Evolutionary conservation across 2,888 invertebrate genomes (phyloP).

Genomic region (Encarsia formosa): DNA sequence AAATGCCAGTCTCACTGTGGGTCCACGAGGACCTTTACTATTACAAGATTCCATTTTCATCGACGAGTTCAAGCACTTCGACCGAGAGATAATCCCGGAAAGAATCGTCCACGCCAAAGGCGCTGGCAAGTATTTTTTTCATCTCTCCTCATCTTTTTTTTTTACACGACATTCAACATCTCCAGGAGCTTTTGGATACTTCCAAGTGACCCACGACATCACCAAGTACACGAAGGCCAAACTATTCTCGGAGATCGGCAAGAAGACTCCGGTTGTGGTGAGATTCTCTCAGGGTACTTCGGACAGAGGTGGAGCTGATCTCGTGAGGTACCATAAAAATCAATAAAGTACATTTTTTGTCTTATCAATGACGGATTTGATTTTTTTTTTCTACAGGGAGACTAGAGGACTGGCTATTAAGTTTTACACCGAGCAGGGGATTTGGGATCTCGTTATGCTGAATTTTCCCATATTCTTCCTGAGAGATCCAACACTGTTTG

Average conservation of each 20-base stretch:
- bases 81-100: slow-evolving; percentile 91
- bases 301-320: slow-evolving; percentile 87
- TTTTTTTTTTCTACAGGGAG: slow-evolving; percentile 63
- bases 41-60: slow-evolving; percentile 79
- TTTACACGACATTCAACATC: not conserved
- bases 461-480: slow-evolving; percentile 93
- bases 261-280: slow-evolving; percentile 73
- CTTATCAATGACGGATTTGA: no score
- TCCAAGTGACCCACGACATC: slow-evolving; percentile 85
- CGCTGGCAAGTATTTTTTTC: slow-evolving; percentile 56
- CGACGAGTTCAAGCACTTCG: slow-evolving; percentile 80
- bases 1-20: slow-evolving; percentile 76
- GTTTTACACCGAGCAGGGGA: slow-evolving; percentile 89
- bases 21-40: slow-evolving; percentile 76
- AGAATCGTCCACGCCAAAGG: slow-evolving; percentile 96
- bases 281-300: slow-evolving; percentile 85
- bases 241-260: slow-evolving; percentile 73
- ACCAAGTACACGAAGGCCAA: slow-evolving; percentile 74
- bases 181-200: slow-evolving; percentile 74
- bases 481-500: slow-evolving; percentile 84
- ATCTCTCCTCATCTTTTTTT: not conserved
- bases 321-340: slow-evolving; percentile 62
- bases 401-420: slow-evolving; percentile 91
- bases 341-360: no score
- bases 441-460: slow-evolving; percentile 91